phyloP scores from a whole-genome alignment of 2,888 invertebrate genomes.

The Tenthredo notha region DNA sequence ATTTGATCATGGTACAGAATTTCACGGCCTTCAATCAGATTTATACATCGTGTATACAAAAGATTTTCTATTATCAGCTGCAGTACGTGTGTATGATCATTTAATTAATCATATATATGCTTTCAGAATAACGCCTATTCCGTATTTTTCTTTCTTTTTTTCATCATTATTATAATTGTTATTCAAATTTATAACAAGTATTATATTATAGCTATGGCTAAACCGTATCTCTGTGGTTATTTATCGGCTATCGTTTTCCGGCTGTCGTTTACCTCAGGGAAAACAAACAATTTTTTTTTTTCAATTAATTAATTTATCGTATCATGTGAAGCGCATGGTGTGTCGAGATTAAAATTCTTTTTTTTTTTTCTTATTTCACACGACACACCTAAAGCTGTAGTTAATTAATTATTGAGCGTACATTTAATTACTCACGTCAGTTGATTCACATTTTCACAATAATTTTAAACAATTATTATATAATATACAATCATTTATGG shows the following conservation, averaged over 20 bases:
- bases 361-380: background rate
- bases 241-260: background rate
- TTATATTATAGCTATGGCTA: background rate
- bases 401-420: background rate
- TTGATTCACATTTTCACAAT: background rate
- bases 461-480: background rate
- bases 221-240: background rate
- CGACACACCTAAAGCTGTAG: background rate
- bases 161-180: background rate
- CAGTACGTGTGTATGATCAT: too few relatives aligned
- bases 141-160: too few relatives aligned
- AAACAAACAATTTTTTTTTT: background rate
- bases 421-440: too few relatives aligned
- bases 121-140: background rate
- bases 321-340: background rate
- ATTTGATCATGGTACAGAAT: slow-evolving; percentile 5
- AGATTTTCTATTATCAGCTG: background rate
- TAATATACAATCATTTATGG: too few relatives aligned
- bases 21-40: background rate
- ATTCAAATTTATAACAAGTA: background rate
- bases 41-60: background rate
- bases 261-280: background rate
- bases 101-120: background rate
- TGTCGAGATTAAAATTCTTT: slow-evolving; percentile 16
- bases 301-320: background rate